Conservation (phyloP, 2,113 vertebrate genomes). For the Phaethornis superciliosus region DNA sequence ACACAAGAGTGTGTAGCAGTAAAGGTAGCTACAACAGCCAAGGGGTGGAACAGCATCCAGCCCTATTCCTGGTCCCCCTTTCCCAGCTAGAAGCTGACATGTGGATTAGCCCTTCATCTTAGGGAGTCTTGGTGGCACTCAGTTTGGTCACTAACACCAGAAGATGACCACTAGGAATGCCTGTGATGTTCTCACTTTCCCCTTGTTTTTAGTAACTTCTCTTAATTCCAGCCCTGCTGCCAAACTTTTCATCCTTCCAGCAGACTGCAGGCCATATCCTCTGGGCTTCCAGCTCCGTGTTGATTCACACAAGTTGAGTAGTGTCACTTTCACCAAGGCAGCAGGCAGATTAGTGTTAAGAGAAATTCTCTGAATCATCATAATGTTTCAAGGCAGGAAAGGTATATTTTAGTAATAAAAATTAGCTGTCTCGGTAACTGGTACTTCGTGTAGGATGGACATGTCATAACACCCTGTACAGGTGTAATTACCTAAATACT, state of each 20-base stretch:
- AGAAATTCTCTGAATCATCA: neutral
- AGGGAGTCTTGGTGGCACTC: neutral
- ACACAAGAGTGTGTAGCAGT: fast-evolving
- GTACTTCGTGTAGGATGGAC: neutral
- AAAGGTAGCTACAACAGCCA: neutral
- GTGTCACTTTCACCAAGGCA: neutral
- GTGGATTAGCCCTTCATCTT: neutral
- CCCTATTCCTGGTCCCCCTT: neutral
- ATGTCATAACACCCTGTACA: slow-evolving; percentile 13
- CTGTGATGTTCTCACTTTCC: neutral
- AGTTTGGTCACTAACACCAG: neutral
- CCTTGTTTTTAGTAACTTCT: neutral
- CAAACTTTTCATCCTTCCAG: neutral
- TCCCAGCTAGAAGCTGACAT: neutral
- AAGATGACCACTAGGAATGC: neutral
- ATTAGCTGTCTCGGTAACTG: neutral
- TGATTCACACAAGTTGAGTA: neutral
- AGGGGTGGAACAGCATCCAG: neutral
- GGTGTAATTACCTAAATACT: slow-evolving; percentile 35
- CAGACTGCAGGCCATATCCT: neutral
- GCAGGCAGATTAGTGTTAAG: neutral
- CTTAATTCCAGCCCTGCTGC: neutral
- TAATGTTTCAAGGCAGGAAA: slow-evolving; percentile 14
- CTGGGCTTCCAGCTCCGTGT: neutral
- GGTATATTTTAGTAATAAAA: slow-evolving; percentile 17